A percentile compares a stretch with the other conserved stretches of the same genome.
phyloP scores from a whole-genome alignment of 2,113 vertebrate genomes.

The Gambusia affinis region DNA sequence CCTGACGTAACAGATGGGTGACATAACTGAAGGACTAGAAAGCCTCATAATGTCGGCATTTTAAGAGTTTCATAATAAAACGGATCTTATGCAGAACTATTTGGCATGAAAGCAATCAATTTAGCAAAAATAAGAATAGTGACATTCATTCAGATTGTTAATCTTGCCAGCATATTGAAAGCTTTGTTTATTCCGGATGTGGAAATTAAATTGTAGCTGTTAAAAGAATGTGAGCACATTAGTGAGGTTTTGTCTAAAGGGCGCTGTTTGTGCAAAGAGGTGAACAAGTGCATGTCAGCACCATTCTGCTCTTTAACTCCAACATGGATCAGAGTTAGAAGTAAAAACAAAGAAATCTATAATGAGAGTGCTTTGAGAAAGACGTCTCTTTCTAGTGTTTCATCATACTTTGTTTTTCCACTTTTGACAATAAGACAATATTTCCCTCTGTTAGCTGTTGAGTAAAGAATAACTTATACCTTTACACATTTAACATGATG shows the following conservation, averaged over 20 bases:
- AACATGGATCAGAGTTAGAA: background rate
- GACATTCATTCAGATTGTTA: too few species aligned
- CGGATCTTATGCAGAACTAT: background rate
- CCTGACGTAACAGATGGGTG: slow-evolving; percentile 18
- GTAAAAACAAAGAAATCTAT: too few species aligned
- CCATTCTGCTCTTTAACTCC: background rate
- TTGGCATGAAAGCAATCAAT: too few species aligned
- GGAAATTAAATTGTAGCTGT: too few species aligned
- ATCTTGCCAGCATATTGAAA: too few species aligned
- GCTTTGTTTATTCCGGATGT: too few species aligned
- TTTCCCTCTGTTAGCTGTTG: background rate
- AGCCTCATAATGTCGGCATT: too few species aligned
- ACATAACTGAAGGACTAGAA: background rate
- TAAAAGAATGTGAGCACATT: too few species aligned
- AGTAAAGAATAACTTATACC: background rate
- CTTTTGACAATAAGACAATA: background rate
- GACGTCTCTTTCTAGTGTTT: background rate
- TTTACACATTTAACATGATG: background rate
- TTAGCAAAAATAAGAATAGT: too few species aligned
- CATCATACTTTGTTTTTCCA: background rate
- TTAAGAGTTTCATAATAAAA: too few species aligned
- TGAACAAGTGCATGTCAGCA: background rate
- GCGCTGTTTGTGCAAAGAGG: background rate
- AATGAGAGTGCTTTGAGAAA: background rate
- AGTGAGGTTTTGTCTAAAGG: too few species aligned